Evolutionary conservation across 2,797 vertebrate genomes (phyloP), one percentile per base, ranked within the genome.

Genomic region (Sebastes itinus): DNA sequence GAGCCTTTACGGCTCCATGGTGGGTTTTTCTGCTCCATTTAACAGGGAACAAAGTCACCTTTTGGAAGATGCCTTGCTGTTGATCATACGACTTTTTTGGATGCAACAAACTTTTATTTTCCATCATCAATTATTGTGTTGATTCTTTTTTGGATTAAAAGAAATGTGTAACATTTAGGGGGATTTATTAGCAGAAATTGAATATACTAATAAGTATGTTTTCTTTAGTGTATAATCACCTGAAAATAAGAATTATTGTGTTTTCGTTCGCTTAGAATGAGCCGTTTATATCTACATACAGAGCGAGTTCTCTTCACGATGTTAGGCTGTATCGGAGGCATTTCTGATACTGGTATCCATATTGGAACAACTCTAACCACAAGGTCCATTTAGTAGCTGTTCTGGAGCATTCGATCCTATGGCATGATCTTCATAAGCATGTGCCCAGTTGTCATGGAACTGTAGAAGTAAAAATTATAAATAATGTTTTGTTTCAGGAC

Each of bases 1-100:
- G 11, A 70, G 38, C 11, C 13, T 72, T 63, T 22, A 58, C 1
- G 27, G 56, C 35, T 69, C 25, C 2, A 8, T 22, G 20, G 16
- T 25, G 22, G 16, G 4, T 10, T 27, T 27, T 65, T 32, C 4
- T 79, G 30, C 49, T 72, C 67, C 33, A 75, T 49, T 82, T 54
- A 70, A 78, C 16, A 35, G 5, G 8, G 18, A 67, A 18, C 6
- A 49, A 16, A 49, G 9, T 38, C 28, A 38, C 27, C 16, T 33
- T 10, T n/a, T 58, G 13, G 11, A 55, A 46, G 16, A n/a, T 6
- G 4, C 0, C 2, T 58, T 62, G 16, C 11, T 32, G 33, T 8
- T 35, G 1, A 4, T 27, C 0, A 13, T n/a, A 10, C 7, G 5
- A 62, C 10, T 10, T 72, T 16, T 7, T 33, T 32, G 2, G 30